Evolutionary conservation across 2,888 invertebrate genomes (phyloP).

Genomic region (Dilophus febrilis): DNA sequence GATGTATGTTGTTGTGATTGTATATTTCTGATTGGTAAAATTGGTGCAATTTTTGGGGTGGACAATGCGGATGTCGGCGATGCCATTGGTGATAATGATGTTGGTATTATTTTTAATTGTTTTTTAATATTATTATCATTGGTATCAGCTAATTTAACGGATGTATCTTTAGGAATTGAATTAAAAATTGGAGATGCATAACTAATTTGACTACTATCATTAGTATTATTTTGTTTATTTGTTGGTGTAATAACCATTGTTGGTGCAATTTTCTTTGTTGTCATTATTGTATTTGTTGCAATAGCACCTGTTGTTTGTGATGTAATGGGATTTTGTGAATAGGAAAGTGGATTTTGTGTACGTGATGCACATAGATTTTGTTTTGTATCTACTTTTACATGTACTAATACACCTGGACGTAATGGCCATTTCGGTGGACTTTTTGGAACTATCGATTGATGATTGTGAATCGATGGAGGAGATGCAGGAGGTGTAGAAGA

Average conservation of each 20-base stretch:
- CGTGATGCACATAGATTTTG: constrained; percentile 45
- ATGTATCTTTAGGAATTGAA: background rate
- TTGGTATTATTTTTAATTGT: too few relatives aligned
- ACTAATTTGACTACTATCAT: too few relatives aligned
- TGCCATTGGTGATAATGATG: too few relatives aligned
- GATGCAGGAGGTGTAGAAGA: constrained; percentile 5
- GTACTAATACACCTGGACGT: constrained; percentile 74
- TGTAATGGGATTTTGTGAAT: constrained; percentile 1
- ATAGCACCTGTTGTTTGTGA: background rate
- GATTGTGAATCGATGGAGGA: constrained; percentile 4
- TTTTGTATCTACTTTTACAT: constrained; percentile 55
- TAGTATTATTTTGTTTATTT: too few relatives aligned
- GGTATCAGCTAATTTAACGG: background rate
- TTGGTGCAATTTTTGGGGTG: too few relatives aligned
- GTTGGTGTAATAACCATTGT: too few relatives aligned
- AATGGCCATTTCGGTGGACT: constrained; percentile 56
- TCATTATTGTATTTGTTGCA: constrained; percentile 1
- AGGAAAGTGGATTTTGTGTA: constrained; percentile 19
- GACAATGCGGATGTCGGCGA: too few relatives aligned
- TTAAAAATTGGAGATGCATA: too few relatives aligned
- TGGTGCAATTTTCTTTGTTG: background rate
- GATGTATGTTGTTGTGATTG: too few relatives aligned
- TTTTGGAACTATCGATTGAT: constrained; percentile 20
- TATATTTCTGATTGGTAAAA: too few relatives aligned
- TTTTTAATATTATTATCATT: background rate